phyloP scores from a whole-genome alignment of 1,140 invertebrate genomes.

The Dendrolimus kikuchii region DNA sequence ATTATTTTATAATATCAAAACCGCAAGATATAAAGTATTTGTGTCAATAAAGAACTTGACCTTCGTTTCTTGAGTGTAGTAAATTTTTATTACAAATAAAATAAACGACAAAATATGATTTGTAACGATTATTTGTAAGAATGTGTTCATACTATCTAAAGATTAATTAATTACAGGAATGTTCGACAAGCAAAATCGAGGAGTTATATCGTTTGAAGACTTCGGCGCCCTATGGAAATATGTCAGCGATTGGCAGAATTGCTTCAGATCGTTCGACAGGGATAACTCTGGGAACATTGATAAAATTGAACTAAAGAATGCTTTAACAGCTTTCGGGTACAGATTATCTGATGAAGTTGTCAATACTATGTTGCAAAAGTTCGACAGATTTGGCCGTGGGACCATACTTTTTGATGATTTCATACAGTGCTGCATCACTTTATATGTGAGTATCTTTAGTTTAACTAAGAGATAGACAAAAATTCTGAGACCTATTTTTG shows the following conservation, averaged over 20 bases:
- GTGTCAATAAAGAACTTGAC: no score
- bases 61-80: no score
- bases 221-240: conserved; percentile 98
- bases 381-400: conserved; percentile 92
- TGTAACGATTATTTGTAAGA: no score
- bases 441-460: conserved; percentile 84
- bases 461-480: neutral
- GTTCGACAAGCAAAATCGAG: conserved; percentile 94
- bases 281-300: conserved; percentile 98
- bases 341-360: conserved; percentile 89
- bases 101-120: no score
- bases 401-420: conserved; percentile 98
- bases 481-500: no score
- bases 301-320: conserved; percentile 89
- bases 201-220: conserved; percentile 95
- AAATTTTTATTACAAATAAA: no score
- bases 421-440: conserved; percentile 94
- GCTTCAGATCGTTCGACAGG: conserved; percentile 94
- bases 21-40: no score
- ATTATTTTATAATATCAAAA: no score
- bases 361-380: conserved; percentile 90
- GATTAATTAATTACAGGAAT: conserved; percentile 81
- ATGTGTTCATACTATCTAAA: neutral
- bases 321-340: conserved; percentile 94
- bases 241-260: conserved; percentile 98